These are phyloP conservation scores for Conomelus anceps DNA, from an alignment of 2,888 invertebrate species.

Conservation along the genomic window DNA sequence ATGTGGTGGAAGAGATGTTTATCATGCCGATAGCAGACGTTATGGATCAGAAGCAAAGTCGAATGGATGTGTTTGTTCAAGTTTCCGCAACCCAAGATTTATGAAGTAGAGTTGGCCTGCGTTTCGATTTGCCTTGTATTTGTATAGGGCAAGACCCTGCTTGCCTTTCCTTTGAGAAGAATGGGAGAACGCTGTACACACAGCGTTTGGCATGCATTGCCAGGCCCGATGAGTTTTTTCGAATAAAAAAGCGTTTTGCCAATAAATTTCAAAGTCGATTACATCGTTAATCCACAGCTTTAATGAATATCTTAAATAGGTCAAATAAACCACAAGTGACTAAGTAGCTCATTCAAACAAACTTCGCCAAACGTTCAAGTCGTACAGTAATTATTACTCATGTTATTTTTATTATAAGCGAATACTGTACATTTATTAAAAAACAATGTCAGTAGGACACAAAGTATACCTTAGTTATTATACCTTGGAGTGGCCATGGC, in stretches of 20 bases:
- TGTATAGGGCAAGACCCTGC: background rate
- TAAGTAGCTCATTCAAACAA: no score
- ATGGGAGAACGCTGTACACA: background rate
- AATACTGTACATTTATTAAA: no score
- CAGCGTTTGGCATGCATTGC: background rate
- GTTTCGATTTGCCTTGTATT: background rate
- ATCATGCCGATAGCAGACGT: background rate
- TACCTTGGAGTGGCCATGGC: no score
- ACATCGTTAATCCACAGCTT: background rate
- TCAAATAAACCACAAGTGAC: no score
- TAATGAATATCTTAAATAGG: background rate
- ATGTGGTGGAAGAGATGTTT: background rate
- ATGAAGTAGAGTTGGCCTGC: background rate
- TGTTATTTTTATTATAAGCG: no score
- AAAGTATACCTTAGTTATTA: no score
- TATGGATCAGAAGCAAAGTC: background rate
- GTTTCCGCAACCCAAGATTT: background rate
- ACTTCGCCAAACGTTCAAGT: no score
- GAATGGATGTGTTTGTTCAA: background rate
- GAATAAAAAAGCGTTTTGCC: background rate
- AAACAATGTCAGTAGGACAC: no score
- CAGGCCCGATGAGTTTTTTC: background rate
- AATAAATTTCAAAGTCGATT: background rate
- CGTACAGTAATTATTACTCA: no score
- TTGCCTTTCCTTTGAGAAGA: background rate